A percentile compares a stretch with the other conserved stretches of the same genome.
Evolutionary conservation across 2,113 vertebrate species (phyloP).

Genomic region (Pygoscelis adeliae): DNA sequence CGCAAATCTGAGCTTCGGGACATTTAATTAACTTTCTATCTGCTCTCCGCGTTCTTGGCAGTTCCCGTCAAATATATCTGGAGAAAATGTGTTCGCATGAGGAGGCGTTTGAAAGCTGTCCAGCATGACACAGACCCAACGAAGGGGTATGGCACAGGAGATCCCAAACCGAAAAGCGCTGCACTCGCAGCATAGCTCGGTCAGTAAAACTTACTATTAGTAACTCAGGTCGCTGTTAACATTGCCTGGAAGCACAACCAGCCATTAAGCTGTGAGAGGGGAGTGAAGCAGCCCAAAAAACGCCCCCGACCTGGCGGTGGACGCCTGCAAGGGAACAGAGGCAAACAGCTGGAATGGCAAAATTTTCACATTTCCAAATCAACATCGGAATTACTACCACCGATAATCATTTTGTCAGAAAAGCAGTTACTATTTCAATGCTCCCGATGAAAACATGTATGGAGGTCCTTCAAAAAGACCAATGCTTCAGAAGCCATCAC

Average conservation of each 20-base stretch:
- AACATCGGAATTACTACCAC: background rate
- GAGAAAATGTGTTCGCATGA: background rate
- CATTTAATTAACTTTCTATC: slow-evolving; percentile 22
- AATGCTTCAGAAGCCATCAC: background rate
- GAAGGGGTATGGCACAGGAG: background rate
- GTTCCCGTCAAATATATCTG: background rate
- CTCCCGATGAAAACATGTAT: background rate
- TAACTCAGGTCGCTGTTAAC: background rate
- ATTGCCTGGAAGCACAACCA: background rate
- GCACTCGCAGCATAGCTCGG: fast-evolving
- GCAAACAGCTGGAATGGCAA: background rate
- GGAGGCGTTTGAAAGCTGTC: background rate
- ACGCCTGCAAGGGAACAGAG: background rate
- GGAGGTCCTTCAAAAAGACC: background rate
- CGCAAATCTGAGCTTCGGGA: slow-evolving; percentile 19
- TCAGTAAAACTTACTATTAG: background rate
- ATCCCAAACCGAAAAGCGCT: background rate
- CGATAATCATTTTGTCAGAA: background rate
- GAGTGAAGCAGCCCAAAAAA: background rate
- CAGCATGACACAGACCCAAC: background rate
- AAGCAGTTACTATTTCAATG: background rate
- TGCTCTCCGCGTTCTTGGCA: background rate
- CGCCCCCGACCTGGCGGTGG: too few species aligned
- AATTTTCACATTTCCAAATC: background rate
- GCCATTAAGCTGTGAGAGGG: background rate